Conservation (phyloP, 2,113 vertebrate genomes). For the Syngnathoides biaculeatus region DNA sequence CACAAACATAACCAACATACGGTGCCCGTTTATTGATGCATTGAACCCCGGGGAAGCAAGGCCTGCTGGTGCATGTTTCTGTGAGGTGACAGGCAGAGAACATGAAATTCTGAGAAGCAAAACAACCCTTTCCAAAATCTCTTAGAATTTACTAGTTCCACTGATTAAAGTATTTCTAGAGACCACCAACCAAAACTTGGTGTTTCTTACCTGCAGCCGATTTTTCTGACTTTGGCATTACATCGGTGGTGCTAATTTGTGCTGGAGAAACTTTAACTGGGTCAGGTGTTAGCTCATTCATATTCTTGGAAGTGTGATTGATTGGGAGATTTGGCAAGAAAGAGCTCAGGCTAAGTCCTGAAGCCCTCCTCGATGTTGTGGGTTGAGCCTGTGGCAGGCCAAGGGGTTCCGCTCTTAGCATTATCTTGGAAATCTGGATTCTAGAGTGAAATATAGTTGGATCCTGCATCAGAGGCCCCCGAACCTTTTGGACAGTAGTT, state of each 20-base stretch:
- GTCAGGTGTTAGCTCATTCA: background rate
- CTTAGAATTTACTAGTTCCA: background rate
- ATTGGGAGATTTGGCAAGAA: background rate
- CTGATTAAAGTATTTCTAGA: background rate
- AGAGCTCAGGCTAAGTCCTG: slow-evolving; percentile 7
- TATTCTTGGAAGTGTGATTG: background rate
- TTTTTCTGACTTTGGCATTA: background rate
- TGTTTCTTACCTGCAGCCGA: slow-evolving; percentile 26
- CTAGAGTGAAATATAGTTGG: slow-evolving; percentile 15
- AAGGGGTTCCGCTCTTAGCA: background rate
- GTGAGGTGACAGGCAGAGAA: slow-evolving; percentile 21
- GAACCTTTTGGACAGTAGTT: slow-evolving; percentile 17
- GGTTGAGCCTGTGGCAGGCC: background rate
- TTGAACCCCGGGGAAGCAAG: slow-evolving; percentile 74
- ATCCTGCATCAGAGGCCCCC: slow-evolving; percentile 41
- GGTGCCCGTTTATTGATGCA: slow-evolving; percentile 74
- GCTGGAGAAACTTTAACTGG: background rate
- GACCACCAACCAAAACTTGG: background rate
- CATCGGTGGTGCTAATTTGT: slow-evolving; percentile 4
- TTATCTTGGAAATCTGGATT: background rate
- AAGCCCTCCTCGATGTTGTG: slow-evolving; percentile 10
- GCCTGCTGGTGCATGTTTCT: slow-evolving; percentile 66
- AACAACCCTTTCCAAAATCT: background rate
- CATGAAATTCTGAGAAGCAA: slow-evolving; percentile 10
- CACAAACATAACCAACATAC: slow-evolving; percentile 69